These are phyloP conservation scores for Pocillopora meandrina DNA, from an alignment of 92 coral and sea anemone species.

Conservation along the genomic window DNA sequence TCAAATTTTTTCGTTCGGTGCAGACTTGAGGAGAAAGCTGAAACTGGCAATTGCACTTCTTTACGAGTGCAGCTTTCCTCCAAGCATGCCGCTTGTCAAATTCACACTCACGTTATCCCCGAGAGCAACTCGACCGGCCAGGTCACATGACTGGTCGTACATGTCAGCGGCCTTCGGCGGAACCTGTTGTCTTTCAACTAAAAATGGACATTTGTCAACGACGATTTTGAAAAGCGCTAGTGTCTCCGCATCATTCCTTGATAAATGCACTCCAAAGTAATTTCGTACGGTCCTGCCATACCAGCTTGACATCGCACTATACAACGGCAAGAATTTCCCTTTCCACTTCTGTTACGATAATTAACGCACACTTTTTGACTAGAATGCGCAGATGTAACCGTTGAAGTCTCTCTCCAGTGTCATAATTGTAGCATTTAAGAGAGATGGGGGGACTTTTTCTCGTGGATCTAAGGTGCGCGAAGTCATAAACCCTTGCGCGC, in stretches of 20 bases:
- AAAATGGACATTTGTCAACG: neutral
- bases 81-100: conserved; percentile 21
- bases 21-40: neutral
- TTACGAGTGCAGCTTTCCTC: neutral
- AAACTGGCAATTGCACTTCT: neutral
- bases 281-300: no score
- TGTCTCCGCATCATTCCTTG: neutral
- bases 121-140: neutral
- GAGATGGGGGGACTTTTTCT: no score
- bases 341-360: no score
- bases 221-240: neutral
- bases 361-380: no score
- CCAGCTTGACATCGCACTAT: no score
- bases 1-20: conserved; percentile 1
- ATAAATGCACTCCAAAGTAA: no score
- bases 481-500: no score
- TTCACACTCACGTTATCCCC: conserved; percentile 18
- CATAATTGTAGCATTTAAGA: no score
- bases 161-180: neutral
- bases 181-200: neutral
- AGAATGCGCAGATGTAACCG: no score
- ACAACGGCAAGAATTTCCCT: no score
- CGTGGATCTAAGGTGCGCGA: no score
- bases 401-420: no score
- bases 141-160: conserved; percentile 23